Base-by-base conservation (phyloP, 2,888 invertebrate species). In the Tachina lurida region DNA sequence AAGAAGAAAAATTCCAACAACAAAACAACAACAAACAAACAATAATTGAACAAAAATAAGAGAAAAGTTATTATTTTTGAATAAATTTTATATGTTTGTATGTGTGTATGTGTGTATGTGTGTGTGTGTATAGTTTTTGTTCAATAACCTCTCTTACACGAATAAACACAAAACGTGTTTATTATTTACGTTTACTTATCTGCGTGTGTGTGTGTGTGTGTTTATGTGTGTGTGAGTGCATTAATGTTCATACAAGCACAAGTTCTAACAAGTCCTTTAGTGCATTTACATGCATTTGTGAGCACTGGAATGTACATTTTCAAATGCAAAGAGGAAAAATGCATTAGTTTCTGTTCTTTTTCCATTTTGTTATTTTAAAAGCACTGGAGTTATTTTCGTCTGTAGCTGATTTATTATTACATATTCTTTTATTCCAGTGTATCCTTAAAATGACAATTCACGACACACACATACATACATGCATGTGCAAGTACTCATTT, bases 11-110 rank as follows among this genome's bases (percentile, higher is more conserved):
- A 19, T 58, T 39, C 8, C 5, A 47, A 43, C n/a, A n/a, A n/a
- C n/a, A 62, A 39, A 65, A 19, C n/a, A n/a, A n/a, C n/a, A n/a
- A n/a, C n/a, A 45, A 7, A 5, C 2, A 58, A 22, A 49, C 19
- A 77, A 67, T 67, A 67, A 78, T 71, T 70, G 60, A 70, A 77
- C 39, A 49, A 47, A 60, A 71, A 49, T 65, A 63, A 45, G 56
- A 60, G 17, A 45, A 70, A 77, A 52, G 62, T 62, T 43, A 41
- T 77, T 58, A 45, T 49, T 67, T 76, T 56, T 77, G 41, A 58
- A 47, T 49, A 77, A 58, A 58, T 41, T 54, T 45, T 56, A 15
- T n/a, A n/a, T 56, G 8, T 43, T 1, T 62, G 31, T 31, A 7
- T 71, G 19, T 56, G 1, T 13, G 22, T 3, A 22, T 22, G 22